Conservation (phyloP, 2,888 invertebrate species). For the Melangyna quadrimaculata region DNA sequence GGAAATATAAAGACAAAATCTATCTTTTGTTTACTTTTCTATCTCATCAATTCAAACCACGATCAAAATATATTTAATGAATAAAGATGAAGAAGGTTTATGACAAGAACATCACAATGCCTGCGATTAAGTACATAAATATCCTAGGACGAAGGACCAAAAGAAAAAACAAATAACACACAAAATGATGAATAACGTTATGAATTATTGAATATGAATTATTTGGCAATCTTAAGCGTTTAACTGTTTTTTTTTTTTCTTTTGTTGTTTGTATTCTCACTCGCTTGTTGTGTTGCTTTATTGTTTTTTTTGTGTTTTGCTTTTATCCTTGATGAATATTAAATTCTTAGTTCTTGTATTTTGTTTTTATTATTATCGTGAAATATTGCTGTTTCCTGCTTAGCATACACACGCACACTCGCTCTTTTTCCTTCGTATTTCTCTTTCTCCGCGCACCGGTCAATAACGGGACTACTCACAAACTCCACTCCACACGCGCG, state of each 20-base stretch:
- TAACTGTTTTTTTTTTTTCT: slow-evolving; percentile 60
- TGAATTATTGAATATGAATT: slow-evolving; percentile 56
- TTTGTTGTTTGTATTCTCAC: no score
- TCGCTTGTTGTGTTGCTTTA: slow-evolving; percentile 17
- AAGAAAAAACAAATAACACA: slow-evolving; percentile 5
- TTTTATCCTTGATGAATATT: slow-evolving; percentile 57
- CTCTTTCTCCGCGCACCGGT: slow-evolving; percentile 42
- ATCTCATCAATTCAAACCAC: slow-evolving; percentile 45
- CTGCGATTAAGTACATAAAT: no score
- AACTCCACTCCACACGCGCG: slow-evolving; percentile 10
- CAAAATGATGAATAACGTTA: slow-evolving; percentile 28
- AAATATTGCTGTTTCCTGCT: slow-evolving; percentile 40
- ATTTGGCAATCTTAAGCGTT: slow-evolving; percentile 51
- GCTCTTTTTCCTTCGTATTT: slow-evolving; percentile 11
- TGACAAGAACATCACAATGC: neutral
- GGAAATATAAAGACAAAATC: neutral
- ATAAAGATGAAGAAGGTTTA: neutral
- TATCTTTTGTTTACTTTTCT: slow-evolving; percentile 37
- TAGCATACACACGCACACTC: slow-evolving; percentile 49
- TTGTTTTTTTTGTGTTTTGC: slow-evolving; percentile 23
- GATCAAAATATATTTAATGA: slow-evolving; percentile 25
- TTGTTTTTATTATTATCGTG: slow-evolving; percentile 27
- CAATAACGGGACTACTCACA: slow-evolving; percentile 40
- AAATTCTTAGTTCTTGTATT: slow-evolving; percentile 39
- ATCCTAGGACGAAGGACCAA: slow-evolving; percentile 20